Percentiles rank a stretch among this genome's conserved stretches.
Evolutionary conservation across 2,113 vertebrate genomes (phyloP).

Genomic region (Mobula hypostoma): DNA sequence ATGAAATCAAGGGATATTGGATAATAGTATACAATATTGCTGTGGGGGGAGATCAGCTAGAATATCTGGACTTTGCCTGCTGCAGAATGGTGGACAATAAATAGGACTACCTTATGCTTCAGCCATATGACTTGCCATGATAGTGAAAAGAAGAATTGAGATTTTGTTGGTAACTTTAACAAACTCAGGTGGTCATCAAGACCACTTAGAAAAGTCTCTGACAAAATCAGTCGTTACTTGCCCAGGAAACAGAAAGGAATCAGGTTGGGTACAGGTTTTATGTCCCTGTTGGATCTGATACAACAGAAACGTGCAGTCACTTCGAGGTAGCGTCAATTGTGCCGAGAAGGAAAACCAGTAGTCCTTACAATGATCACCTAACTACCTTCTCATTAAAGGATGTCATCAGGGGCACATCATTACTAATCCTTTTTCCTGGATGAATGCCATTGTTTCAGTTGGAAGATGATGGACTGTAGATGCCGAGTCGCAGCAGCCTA

Average conservation of each 20-base stretch:
- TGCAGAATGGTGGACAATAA: too few relatives aligned
- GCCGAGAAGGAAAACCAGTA: not conserved
- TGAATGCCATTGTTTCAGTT: conserved; percentile 11
- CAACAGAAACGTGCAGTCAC: not conserved
- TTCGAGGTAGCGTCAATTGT: not conserved
- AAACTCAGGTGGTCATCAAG: not conserved
- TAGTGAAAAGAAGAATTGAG: not conserved
- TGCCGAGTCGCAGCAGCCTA: not conserved
- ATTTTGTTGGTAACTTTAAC: not conserved
- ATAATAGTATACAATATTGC: too few relatives aligned
- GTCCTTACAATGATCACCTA: not conserved
- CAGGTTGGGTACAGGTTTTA: not conserved
- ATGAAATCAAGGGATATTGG: too few relatives aligned
- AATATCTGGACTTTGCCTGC: too few relatives aligned
- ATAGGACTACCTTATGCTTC: too few relatives aligned
- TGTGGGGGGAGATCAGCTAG: too few relatives aligned
- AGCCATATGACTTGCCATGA: not conserved
- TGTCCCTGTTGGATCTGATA: not conserved
- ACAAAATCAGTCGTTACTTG: not conserved
- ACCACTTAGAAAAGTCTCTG: not conserved
- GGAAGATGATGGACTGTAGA: not conserved
- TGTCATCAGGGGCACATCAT: not conserved
- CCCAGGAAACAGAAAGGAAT: not conserved
- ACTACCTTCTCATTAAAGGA: not conserved
- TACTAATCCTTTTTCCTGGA: not conserved